Percentiles rank a stretch among this genome's conserved stretches.
Conservation (phyloP, 2,888 invertebrate genomes). For the Perizoma flavofasciatum region DNA sequence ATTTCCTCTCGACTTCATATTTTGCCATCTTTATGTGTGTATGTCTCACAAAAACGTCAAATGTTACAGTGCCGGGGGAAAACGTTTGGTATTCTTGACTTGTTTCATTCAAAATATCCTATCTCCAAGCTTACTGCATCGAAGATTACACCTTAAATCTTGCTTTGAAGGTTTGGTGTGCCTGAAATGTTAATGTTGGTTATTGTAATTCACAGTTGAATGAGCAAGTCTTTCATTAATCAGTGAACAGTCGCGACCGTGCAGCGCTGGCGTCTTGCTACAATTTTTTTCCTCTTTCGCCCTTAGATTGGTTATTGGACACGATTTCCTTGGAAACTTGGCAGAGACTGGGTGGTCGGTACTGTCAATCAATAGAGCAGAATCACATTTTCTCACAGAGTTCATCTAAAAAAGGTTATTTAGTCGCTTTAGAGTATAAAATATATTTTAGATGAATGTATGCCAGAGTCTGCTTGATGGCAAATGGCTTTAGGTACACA, state of each 20-base stretch:
- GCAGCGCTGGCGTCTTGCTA: constrained; percentile 77
- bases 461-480: no score
- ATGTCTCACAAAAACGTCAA: constrained; percentile 81
- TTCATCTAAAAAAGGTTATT: constrained; percentile 35
- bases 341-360: constrained; percentile 74
- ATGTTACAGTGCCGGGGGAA: constrained; percentile 81
- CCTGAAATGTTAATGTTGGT: constrained; percentile 10
- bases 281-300: constrained; percentile 80
- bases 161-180: constrained; percentile 27
- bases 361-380: constrained; percentile 38
- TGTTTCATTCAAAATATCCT: constrained; percentile 31
- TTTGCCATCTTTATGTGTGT: constrained; percentile 74
- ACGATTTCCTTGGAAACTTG: constrained; percentile 79
- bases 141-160: constrained; percentile 26
- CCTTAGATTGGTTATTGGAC: constrained; percentile 82
- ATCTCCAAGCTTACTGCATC: constrained; percentile 26
- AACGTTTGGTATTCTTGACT: constrained; percentile 78
- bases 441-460: no score
- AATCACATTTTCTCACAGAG: constrained; percentile 18
- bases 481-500: no score
- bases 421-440: no score
- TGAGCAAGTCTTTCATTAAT: constrained; percentile 79
- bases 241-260: constrained; percentile 81
- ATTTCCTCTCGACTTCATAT: constrained; percentile 63
- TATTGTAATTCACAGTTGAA: constrained; percentile 66